phyloP scores from a whole-genome alignment of 2,888 invertebrate species.

The Tipula lateralis region DNA sequence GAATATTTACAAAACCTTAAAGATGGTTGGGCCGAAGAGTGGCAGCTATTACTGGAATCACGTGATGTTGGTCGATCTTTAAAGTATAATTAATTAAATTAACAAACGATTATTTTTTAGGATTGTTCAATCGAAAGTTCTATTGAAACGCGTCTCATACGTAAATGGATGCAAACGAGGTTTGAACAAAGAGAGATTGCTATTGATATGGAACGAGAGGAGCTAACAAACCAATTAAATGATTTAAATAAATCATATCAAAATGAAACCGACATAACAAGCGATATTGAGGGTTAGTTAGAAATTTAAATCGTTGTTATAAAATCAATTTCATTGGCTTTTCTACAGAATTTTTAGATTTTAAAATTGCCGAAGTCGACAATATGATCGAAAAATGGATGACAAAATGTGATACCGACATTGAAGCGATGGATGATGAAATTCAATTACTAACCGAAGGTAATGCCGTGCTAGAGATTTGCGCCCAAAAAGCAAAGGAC shows the following conservation, averaged over 20 bases:
- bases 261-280: slow-evolving; percentile 41
- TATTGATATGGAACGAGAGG: slow-evolving; percentile 41
- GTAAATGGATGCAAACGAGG: slow-evolving; percentile 46
- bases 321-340: too few relatives aligned
- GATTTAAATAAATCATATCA: slow-evolving; percentile 38
- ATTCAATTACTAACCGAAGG: slow-evolving; percentile 39
- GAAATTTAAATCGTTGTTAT: slow-evolving; percentile 26
- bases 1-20: background rate
- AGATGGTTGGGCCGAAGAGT: background rate
- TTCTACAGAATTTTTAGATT: slow-evolving; percentile 38
- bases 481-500: slow-evolving; percentile 39
- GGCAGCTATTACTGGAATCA: background rate
- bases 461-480: slow-evolving; percentile 41
- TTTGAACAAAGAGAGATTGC: slow-evolving; percentile 42
- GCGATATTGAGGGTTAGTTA: slow-evolving; percentile 38
- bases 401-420: slow-evolving; percentile 40
- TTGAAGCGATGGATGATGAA: slow-evolving; percentile 37
- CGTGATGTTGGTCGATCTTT: background rate
- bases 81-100: background rate
- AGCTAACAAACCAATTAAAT: slow-evolving; percentile 38
- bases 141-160: slow-evolving; percentile 43
- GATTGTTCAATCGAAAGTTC: slow-evolving; percentile 36
- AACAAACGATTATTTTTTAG: background rate
- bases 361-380: slow-evolving; percentile 39
- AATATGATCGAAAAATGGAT: slow-evolving; percentile 42